These are phyloP conservation scores for Grapholita molesta DNA, from an alignment of 1,140 invertebrate genomes.

Conservation along the genomic window DNA sequence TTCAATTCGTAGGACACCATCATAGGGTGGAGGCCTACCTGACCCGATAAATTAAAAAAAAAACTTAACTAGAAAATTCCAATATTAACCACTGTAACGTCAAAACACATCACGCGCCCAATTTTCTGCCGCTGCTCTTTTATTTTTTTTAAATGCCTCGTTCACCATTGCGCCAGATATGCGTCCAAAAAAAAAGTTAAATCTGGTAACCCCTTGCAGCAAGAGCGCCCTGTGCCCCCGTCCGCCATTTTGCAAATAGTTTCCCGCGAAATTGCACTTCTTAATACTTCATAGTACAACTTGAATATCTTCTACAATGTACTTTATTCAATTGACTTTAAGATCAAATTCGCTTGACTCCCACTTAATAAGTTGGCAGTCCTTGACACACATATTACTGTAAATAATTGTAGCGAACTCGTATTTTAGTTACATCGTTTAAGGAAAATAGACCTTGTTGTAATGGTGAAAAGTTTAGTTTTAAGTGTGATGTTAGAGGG, in stretches of 20 bases:
- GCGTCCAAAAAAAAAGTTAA: too few relatives aligned
- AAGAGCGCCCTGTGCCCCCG: too few relatives aligned
- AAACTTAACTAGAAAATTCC: too few relatives aligned
- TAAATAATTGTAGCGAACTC: neutral
- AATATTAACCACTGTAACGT: too few relatives aligned
- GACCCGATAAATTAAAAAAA: too few relatives aligned
- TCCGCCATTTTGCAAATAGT: slow-evolving; percentile 14
- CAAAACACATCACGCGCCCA: too few relatives aligned
- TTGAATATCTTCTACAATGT: neutral
- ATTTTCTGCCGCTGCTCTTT: too few relatives aligned
- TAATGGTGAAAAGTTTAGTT: neutral
- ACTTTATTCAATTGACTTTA: neutral
- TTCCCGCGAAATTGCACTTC: neutral
- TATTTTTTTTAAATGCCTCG: too few relatives aligned
- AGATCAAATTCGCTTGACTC: neutral
- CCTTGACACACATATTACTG: neutral
- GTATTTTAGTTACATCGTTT: neutral
- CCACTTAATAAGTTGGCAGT: neutral
- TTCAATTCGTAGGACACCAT: too few relatives aligned
- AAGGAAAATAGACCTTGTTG: neutral
- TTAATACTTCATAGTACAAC: neutral
- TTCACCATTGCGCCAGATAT: too few relatives aligned
- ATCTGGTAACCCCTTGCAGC: too few relatives aligned
- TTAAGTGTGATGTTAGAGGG: neutral
- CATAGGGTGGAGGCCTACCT: too few relatives aligned